Percentiles rank a stretch among this genome's conserved stretches.
Conservation (phyloP, 2,888 invertebrate genomes). For the Cordylochernes scorpioides region DNA sequence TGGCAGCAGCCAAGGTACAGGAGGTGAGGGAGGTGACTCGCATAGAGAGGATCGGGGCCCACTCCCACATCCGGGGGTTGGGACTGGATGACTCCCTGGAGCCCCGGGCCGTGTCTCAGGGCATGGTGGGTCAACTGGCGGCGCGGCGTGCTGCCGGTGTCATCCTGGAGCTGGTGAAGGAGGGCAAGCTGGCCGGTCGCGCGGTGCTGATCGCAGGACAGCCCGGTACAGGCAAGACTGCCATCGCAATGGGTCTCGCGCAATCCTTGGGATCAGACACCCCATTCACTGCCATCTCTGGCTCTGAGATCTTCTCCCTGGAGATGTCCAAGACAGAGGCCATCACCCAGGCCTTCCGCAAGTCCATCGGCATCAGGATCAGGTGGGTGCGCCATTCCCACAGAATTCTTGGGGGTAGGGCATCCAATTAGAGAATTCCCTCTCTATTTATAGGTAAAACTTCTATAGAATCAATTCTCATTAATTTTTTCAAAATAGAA, state of each 20-base stretch:
- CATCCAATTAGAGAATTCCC: no score
- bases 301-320: conserved; percentile 87
- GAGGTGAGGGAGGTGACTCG: conserved; percentile 76
- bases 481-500: no score
- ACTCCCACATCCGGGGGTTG: conserved; percentile 89
- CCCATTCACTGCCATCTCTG: conserved; percentile 94
- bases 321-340: conserved; percentile 99
- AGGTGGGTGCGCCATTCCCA: no score
- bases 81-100: conserved; percentile 83
- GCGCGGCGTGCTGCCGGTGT: conserved; percentile 85
- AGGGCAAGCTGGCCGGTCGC: conserved; percentile 87
- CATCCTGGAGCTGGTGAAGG: conserved; percentile 88
- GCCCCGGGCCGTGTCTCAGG: conserved; percentile 68
- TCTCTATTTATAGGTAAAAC: no score
- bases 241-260: conserved; percentile 63
- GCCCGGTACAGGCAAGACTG: conserved; percentile 92
- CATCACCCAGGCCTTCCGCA: conserved; percentile 77
- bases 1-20: conserved; percentile 25
- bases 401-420: no score
- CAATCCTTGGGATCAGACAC: conserved; percentile 34
- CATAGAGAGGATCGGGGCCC: conserved; percentile 84
- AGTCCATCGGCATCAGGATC: conserved; percentile 75
- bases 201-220: conserved; percentile 84
- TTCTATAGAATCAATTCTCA: no score
- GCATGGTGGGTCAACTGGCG: conserved; percentile 71